Evolutionary conservation across 2,888 invertebrate genomes (phyloP).

Genomic region (Listrodromus nycthemerus): DNA sequence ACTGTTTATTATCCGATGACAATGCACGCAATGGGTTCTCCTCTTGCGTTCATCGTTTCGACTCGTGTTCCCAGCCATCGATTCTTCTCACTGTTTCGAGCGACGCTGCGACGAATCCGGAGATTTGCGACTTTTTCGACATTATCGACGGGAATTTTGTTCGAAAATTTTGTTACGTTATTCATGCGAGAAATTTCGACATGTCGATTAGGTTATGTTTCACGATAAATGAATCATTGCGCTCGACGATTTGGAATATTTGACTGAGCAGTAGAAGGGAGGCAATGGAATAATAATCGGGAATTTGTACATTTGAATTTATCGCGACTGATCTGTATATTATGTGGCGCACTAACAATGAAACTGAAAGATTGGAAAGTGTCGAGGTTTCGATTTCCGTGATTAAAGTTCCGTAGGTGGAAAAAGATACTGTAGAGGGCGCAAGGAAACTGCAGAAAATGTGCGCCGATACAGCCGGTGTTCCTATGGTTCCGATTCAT

Average conservation of each 20-base stretch:
- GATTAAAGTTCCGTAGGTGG: no score
- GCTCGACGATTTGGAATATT: background rate
- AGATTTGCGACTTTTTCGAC: background rate
- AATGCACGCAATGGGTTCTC: constrained; percentile 13
- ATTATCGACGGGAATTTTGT: background rate
- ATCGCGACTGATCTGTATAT: no score
- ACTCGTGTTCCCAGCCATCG: constrained; percentile 57
- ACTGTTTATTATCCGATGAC: constrained; percentile 33
- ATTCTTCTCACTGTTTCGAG: background rate
- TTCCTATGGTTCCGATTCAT: no score
- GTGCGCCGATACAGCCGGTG: no score
- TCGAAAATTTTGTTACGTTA: background rate
- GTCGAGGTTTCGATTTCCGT: no score
- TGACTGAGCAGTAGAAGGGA: background rate
- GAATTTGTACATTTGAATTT: no score
- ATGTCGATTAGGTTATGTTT: background rate
- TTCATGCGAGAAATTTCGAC: background rate
- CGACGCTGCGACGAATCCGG: background rate
- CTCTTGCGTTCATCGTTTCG: constrained; percentile 25
- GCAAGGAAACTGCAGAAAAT: no score
- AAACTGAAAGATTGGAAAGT: no score
- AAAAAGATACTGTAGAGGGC: no score
- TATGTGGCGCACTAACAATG: no score
- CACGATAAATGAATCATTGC: background rate
- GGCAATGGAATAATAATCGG: background rate